Evolutionary conservation across 2,797 vertebrate genomes (phyloP), one percentile per base, ranked within the genome.

Genomic region (Gymnocypris eckloni): DNA sequence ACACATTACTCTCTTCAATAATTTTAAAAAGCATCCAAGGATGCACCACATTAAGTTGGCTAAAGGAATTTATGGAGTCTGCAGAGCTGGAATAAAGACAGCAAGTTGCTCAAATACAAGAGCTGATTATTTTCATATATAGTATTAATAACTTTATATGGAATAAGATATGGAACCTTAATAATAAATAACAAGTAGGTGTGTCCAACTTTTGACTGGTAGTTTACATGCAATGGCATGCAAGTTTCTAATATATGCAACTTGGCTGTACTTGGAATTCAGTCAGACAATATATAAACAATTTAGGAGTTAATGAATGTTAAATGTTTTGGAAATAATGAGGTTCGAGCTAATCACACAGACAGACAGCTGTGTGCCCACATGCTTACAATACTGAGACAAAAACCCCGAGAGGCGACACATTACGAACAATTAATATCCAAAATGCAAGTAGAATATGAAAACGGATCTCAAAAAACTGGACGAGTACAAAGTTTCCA

Each of bases 241-340:
- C 22, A 56, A 33, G 3, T 70, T 61, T 79, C 12, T 78, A 79
- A 45, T 61, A 78, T 20, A 20, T 37, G 52, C 28, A 79, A 39
- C 12, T 37, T 59, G 25, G 50, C 41, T 37, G 25, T 48, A 45
- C 20, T 85, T 85, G 16, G 20, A 71, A 79, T 39, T n/a, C 76
- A 59, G 41, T 85, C 83, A 59, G 48, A 85, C 1, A 4, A 41
- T 71, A 50, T 37, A 43, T 18, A 72, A 79, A 61, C 67, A 71
- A 67, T 85, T 61, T 72, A 33, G 39, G 20, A 85, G 72, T 85
- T 71, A 85, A 79, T 85, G 76, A 79, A 85, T 79, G 76, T 71
- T 79, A 79, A 85, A 85, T 85, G 83, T 79, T 85, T 79, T 79
- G 67, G 83, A 85, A 85, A 79, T 85, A 79, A 85, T 85, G 52